These are phyloP conservation scores for Suillia variegata DNA, from an alignment of 2,888 invertebrate genomes.

Conservation along the genomic window DNA sequence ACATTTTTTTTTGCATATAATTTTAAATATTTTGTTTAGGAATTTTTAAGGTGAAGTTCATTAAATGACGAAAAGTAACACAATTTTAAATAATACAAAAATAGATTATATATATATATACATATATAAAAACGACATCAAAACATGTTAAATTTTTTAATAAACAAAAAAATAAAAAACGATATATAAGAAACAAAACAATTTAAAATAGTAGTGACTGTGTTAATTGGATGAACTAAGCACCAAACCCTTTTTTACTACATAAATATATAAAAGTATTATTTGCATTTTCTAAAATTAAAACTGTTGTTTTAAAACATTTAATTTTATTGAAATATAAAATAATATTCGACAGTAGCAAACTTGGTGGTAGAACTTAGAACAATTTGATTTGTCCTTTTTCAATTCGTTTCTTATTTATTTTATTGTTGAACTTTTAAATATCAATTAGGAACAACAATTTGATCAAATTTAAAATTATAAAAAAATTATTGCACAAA, in stretches of 20 bases:
- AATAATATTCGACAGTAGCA: too few relatives aligned
- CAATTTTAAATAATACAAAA: conserved; percentile 8
- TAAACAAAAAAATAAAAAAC: conserved; percentile 10
- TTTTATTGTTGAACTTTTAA: too few relatives aligned
- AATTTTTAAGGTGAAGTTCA: too few relatives aligned
- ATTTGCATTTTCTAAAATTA: too few relatives aligned
- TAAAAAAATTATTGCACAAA: too few relatives aligned
- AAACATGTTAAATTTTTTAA: not conserved
- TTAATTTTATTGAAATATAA: too few relatives aligned
- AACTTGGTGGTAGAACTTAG: too few relatives aligned
- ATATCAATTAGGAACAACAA: too few relatives aligned
- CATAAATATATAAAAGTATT: conserved; percentile 20
- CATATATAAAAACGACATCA: conserved; percentile 24
- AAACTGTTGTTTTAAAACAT: too few relatives aligned
- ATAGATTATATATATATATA: not conserved
- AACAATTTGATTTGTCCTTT: too few relatives aligned
- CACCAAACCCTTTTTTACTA: conserved; percentile 47
- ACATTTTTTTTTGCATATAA: conserved; percentile 20
- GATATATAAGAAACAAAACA: conserved; percentile 7
- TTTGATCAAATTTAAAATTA: too few relatives aligned
- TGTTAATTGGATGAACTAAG: conserved; percentile 64
- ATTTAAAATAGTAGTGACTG: conserved; percentile 53
- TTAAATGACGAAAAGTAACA: not conserved
- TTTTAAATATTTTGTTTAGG: not conserved
- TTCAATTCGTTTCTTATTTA: too few relatives aligned